phyloP scores from a whole-genome alignment of 2,888 invertebrate species.

The Panopea generosa region DNA sequence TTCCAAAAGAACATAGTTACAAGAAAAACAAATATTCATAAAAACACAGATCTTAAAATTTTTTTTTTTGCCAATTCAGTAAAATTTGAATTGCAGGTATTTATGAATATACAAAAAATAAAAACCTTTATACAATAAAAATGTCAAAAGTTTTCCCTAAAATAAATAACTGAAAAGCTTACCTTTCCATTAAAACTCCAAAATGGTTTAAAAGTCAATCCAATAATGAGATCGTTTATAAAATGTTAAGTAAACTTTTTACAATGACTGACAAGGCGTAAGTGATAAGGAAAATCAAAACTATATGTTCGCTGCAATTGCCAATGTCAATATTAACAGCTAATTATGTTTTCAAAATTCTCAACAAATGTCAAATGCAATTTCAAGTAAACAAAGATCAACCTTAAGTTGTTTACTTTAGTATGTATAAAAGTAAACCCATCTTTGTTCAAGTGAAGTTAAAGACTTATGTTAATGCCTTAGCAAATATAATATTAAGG shows the following conservation, averaged over 20 bases:
- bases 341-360: conserved; percentile 38
- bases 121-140: too few relatives aligned
- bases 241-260: neutral
- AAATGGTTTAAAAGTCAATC: too few relatives aligned
- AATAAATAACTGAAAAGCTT: too few relatives aligned
- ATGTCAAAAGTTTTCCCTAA: too few relatives aligned
- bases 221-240: too few relatives aligned
- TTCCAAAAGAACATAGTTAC: too few relatives aligned
- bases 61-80: too few relatives aligned
- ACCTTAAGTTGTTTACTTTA: conserved; percentile 12
- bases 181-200: too few relatives aligned
- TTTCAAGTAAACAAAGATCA: conserved; percentile 17
- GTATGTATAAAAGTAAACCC: conserved; percentile 13
- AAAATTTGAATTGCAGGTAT: too few relatives aligned
- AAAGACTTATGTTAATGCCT: neutral
- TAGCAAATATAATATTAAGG: neutral
- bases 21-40: too few relatives aligned
- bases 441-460: neutral
- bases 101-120: too few relatives aligned
- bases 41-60: too few relatives aligned
- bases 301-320: neutral
- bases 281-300: conserved; percentile 8
- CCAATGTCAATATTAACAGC: conserved; percentile 28
- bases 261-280: conserved; percentile 17
- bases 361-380: conserved; percentile 32